phyloP scores from a whole-genome alignment of 2,888 invertebrate genomes.

The Conus canariensis region DNA sequence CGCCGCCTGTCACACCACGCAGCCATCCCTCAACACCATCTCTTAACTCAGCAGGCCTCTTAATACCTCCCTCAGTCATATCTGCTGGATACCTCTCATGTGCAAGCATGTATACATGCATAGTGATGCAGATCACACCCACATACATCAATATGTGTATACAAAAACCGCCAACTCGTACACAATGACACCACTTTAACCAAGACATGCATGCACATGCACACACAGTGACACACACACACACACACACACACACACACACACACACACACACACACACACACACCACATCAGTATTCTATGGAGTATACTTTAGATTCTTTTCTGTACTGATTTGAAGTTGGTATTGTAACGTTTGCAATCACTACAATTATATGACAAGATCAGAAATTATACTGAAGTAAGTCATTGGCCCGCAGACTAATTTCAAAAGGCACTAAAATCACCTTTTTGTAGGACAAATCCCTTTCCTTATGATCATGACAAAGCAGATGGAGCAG shows the following conservation, averaged over 20 bases:
- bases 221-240: not conserved
- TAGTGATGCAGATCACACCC: no score
- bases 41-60: not conserved
- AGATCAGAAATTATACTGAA: no score
- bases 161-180: not conserved
- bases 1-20: conserved; percentile 79
- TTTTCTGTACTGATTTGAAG: no score
- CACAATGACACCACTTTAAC: no score
- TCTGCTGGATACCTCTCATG: not conserved
- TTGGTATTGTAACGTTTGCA: not conserved
- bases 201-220: not conserved
- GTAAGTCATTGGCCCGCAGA: no score
- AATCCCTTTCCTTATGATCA: no score
- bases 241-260: no score
- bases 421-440: no score
- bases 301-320: no score
- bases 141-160: not conserved
- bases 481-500: no score
- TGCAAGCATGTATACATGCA: not conserved
- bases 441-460: no score
- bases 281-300: not conserved
- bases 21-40: not conserved
- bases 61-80: not conserved
- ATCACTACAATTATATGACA: not conserved
- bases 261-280: not conserved